Base-by-base conservation (phyloP, 2,888 invertebrate species). In the Pollenia labialis region DNA sequence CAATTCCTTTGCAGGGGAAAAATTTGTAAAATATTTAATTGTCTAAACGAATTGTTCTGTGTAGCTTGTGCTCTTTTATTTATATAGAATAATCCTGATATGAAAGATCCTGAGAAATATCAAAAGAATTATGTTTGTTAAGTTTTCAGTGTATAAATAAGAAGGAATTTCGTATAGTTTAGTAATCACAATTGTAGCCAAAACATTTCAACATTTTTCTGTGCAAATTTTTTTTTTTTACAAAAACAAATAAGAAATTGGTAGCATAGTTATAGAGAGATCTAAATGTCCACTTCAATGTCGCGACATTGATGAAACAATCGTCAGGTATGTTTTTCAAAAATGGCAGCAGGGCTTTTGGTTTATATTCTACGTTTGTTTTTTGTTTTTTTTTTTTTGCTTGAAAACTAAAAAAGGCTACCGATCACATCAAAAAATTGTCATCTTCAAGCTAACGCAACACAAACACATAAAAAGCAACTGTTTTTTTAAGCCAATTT, bases 291-390 rank as follows among this genome's bases (percentile, higher is more conserved):
- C 81, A 84, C 76, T 84, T 83, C 60, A 81, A 80, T 81, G 76
- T 81, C 79, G 72, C 86, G 85, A 89, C 88, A 88, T 89, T 89
- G 89, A 89, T 88, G 88, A 89, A 89, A 88, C 89, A 88, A 89
- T 88, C 82, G 62, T 85, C 83, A 82, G 80, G 44, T 74, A 85
- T 81, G 75, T 81, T 54, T 54, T 46, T 16, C 40, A 42, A 4
- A 52, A 52, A 72, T 64, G 60, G 54, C 87, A 74, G 16, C 81
- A 87, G 81, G 79, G 81, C 68, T 86, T 77, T 81, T 64, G 46
- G 16, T 32, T 81, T 54, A 46, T 32, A 32, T 32, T 32, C 32
- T 32, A 32, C 4, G 32, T 32, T 32, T 32, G 4, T 54, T 48
- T 23, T 32, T 9, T 40, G 4, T n/a, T 18, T 4, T 54, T 11